Evolutionary conservation across 1,140 invertebrate genomes (phyloP).

Genomic region (Eufriesea mexicana): DNA sequence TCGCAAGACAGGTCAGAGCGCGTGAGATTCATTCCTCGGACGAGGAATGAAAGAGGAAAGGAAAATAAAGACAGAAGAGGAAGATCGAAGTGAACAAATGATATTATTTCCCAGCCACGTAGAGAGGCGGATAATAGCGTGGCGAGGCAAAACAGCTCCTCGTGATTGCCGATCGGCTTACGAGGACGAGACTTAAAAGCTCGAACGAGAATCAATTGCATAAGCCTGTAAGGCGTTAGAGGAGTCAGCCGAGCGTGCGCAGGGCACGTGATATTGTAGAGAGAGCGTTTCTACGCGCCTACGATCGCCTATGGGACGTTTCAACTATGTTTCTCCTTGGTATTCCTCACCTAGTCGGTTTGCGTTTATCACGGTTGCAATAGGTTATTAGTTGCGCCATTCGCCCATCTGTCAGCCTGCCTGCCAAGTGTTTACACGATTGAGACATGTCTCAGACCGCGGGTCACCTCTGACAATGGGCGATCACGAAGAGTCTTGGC

Average conservation of each 20-base stretch:
- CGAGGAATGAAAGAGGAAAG: background rate
- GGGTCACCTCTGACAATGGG: too few species aligned
- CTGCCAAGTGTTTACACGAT: too few species aligned
- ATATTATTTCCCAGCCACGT: conserved; percentile 31
- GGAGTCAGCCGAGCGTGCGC: conserved; percentile 46
- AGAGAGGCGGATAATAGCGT: conserved; percentile 38
- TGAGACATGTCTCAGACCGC: too few species aligned
- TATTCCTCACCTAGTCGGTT: background rate
- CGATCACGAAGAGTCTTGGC: too few species aligned
- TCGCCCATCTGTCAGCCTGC: too few species aligned
- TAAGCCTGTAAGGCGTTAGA: conserved; percentile 54
- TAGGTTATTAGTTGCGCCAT: background rate
- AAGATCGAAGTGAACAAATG: conserved; percentile 24
- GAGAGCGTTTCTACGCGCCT: background rate
- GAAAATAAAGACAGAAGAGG: background rate
- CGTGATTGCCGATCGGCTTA: conserved; percentile 55
- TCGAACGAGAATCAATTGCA: conserved; percentile 58
- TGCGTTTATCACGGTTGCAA: background rate
- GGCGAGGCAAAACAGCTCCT: conserved; percentile 45
- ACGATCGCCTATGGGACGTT: background rate
- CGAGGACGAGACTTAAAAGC: conserved; percentile 56
- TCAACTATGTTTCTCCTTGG: background rate
- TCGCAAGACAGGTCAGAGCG: background rate
- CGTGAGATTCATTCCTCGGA: background rate
- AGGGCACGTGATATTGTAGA: conserved; percentile 38